Evolutionary conservation across 2,888 invertebrate species (phyloP).

Genomic region (Ophraella communa): DNA sequence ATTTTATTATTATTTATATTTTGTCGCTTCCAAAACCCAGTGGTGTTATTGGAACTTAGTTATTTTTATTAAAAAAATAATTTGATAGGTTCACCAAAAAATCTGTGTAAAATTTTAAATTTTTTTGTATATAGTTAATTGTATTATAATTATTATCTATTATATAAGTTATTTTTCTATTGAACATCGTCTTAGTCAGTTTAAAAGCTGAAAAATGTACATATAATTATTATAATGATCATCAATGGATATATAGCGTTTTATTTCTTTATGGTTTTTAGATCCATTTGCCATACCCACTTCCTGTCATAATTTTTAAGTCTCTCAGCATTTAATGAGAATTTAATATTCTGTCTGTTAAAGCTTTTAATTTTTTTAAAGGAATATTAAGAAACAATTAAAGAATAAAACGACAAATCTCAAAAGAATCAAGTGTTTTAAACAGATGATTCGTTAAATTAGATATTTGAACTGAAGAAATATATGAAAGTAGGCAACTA

Average conservation of each 20-base stretch:
- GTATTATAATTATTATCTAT: conserved; percentile 60
- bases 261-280: background rate
- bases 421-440: too few relatives aligned
- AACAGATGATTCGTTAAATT: too few relatives aligned
- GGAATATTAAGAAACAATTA: too few relatives aligned
- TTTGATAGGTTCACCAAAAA: conserved; percentile 38
- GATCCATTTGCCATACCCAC: background rate
- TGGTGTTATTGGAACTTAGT: background rate
- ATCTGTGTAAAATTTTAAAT: conserved; percentile 46
- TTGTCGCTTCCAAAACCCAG: background rate
- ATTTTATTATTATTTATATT: too few relatives aligned
- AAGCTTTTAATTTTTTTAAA: too few relatives aligned
- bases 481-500: too few relatives aligned
- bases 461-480: too few relatives aligned
- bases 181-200: conserved; percentile 59
- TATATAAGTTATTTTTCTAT: conserved; percentile 62
- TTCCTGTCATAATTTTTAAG: conserved; percentile 11
- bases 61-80: conserved; percentile 42
- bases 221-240: conserved; percentile 60
- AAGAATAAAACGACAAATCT: too few relatives aligned
- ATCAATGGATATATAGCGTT: conserved; percentile 40
- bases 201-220: conserved; percentile 58
- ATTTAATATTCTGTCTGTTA: too few relatives aligned
- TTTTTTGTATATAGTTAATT: conserved; percentile 59
- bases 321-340: background rate